Evolutionary conservation across 53 echinoderm and acorn worm genomes (phyloP), one percentile per base, ranked within the genome.

Genomic region (Crossaster papposus): DNA sequence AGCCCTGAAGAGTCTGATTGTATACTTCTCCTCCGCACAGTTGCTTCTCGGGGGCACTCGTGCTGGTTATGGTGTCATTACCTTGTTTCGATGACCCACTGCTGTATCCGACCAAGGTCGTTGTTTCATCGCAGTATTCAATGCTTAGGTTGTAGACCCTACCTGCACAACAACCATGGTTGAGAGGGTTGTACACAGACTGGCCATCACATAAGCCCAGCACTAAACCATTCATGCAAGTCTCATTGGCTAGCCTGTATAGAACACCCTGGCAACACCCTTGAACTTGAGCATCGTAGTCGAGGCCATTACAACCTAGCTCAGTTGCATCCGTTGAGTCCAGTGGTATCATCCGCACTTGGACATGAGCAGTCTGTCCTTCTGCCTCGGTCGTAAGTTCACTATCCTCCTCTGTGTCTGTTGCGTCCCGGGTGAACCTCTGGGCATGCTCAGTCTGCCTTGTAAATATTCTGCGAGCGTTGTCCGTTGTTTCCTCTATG

Each of bases 231-330:
- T 79, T 70, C 23, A 50, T 30, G 20, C 91, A 91, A 24, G 87
- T 70, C 36, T 78, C 70, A 51, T 91, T 86, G 2, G 54, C 15
- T 2, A 50, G 30, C 79, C 23, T 36, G 79, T 86, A 91, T 37
- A 91, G 78, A 44, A 73, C 70, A 22, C 92, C 88, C n/a, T 88
- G 22, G 72, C 95, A 95, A 64, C 95, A 95, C 58, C 90, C 94
- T 70, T 92, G 88, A 28, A 78, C 26, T 55, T 76, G 18, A 0
- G 70, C 29, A 33, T 90, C 78, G 36, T 58, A 94, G 14, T 51
- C 51, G 62, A 33, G 37, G 24, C 92, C 90, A 33, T 30, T 28
- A 78, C 94, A 94, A 28, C 50, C 51, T 12, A 78, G n/a, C 58
- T 11, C 22, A 20, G 58, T 58, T 58, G 58, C 20, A 30, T 79